Evolutionary conservation across 2,797 vertebrate species (phyloP).

Genomic region (Peromyscus nudipes): DNA sequence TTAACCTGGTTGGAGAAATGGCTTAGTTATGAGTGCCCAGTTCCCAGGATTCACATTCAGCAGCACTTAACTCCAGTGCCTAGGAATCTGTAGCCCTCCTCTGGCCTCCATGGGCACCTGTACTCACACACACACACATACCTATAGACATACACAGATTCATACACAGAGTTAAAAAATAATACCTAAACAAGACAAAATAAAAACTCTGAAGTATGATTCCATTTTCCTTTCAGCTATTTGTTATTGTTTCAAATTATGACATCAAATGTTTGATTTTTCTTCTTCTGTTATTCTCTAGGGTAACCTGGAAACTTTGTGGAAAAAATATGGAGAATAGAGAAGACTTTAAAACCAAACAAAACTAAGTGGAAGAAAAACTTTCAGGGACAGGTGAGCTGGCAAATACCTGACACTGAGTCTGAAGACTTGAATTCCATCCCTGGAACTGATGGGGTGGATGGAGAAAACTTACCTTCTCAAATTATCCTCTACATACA

Average conservation of each 20-base stretch:
- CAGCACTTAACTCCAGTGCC: background rate
- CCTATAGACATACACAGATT: background rate
- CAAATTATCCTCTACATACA: background rate
- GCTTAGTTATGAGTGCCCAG: background rate
- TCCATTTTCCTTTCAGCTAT: background rate
- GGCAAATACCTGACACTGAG: background rate
- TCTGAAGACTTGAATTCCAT: background rate
- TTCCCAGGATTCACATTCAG: background rate
- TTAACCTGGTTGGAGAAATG: background rate
- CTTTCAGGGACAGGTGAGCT: background rate
- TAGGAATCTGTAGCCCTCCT: too few relatives aligned
- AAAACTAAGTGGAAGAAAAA: background rate
- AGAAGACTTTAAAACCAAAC: background rate
- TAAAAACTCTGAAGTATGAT: background rate
- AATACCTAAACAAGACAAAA: background rate
- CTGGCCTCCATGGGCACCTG: background rate
- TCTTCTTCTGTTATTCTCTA: background rate
- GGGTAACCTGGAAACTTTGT: background rate
- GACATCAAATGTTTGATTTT: background rate
- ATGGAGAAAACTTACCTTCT: background rate
- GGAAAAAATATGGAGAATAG: background rate
- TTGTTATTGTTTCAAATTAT: background rate
- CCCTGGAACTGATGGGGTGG: background rate
- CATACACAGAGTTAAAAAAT: background rate
- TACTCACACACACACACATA: background rate